Evolutionary conservation across 2,888 invertebrate species (phyloP).

Genomic region (Himalopsyche kuldschensis): DNA sequence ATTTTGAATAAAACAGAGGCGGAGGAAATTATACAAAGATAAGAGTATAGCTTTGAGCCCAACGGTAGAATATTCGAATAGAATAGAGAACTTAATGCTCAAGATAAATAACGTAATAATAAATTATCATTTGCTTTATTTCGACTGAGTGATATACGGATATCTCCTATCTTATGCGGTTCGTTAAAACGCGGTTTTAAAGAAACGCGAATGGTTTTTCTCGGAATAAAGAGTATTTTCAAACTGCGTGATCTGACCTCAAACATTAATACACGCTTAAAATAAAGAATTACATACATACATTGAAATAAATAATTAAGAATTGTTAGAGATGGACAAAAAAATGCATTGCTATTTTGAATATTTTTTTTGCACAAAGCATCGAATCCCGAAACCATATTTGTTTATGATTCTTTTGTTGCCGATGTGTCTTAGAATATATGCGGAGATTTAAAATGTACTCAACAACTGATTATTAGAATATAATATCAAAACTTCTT

Average conservation of each 20-base stretch:
- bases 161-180: background rate
- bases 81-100: background rate
- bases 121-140: background rate
- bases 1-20: background rate
- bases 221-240: background rate
- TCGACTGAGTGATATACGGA: background rate
- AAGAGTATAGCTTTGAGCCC: background rate
- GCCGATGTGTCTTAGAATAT: too few relatives aligned
- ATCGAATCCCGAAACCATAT: too few relatives aligned
- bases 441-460: too few relatives aligned
- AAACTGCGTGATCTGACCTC: background rate
- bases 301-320: too few relatives aligned
- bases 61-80: background rate
- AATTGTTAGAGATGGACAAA: too few relatives aligned
- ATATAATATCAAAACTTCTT: too few relatives aligned
- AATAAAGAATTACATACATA: too few relatives aligned
- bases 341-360: too few relatives aligned
- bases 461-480: too few relatives aligned
- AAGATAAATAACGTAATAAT: background rate
- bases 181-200: background rate
- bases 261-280: background rate
- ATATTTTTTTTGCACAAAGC: too few relatives aligned
- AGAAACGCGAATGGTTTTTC: background rate
- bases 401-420: too few relatives aligned
- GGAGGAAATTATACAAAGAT: background rate